Evolutionary conservation across 2,113 vertebrate genomes (phyloP).

Genomic region (Chamaea fasciata): DNA sequence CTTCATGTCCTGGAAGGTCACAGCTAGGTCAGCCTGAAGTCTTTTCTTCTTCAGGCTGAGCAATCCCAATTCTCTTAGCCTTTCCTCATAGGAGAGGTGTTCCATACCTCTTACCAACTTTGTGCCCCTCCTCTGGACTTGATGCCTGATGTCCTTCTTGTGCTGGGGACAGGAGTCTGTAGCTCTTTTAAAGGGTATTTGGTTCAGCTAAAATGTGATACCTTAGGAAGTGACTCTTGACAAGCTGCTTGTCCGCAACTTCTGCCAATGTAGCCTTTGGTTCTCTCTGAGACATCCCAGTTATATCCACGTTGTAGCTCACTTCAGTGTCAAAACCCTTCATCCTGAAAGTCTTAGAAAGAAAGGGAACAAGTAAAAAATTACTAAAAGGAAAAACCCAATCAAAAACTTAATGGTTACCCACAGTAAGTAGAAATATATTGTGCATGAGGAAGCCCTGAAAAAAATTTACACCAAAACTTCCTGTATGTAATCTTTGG

Average conservation of each 20-base stretch:
- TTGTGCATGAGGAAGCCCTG: neutral
- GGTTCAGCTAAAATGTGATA: neutral
- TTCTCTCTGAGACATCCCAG: neutral
- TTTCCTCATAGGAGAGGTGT: neutral
- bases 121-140: neutral
- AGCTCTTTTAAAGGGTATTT: neutral
- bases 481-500: neutral
- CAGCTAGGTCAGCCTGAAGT: neutral
- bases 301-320: neutral
- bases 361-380: neutral
- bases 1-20: neutral
- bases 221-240: neutral
- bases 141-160: neutral
- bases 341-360: neutral
- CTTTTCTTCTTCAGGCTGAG: neutral
- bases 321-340: neutral
- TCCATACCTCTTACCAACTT: neutral
- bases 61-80: neutral
- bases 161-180: neutral
- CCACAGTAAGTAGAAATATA: neutral
- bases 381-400: neutral
- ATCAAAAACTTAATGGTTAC: neutral
- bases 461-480: neutral
- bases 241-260: neutral
- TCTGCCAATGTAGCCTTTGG: neutral